Evolutionary conservation across 2,113 vertebrate species (phyloP).

Genomic region (Otolemur garnettii): DNA sequence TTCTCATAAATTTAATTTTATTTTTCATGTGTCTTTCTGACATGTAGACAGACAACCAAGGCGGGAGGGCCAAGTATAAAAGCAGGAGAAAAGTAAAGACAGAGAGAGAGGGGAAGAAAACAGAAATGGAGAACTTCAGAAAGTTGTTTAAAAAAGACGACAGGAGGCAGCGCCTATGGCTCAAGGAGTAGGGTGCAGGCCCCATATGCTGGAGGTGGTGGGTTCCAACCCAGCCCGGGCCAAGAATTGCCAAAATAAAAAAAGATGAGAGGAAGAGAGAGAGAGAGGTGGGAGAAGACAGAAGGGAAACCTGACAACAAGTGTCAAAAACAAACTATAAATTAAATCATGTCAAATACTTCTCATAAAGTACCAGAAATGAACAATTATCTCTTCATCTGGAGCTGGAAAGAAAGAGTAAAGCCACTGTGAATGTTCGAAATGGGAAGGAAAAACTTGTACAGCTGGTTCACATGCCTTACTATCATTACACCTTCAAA

Average conservation of each 20-base stretch:
- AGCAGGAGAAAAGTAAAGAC: too few species aligned
- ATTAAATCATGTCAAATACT: constrained; percentile 44
- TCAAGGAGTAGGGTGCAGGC: too few species aligned
- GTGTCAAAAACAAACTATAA: not conserved
- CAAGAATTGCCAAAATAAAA: not conserved
- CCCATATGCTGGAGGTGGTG: too few species aligned
- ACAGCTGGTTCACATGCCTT: constrained; percentile 10
- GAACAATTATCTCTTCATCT: not conserved
- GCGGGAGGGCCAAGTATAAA: not conserved
- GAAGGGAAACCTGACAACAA: constrained; percentile 40
- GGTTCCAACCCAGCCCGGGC: too few species aligned
- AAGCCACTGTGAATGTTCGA: not conserved
- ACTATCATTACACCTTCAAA: not conserved
- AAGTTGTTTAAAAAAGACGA: not conserved
- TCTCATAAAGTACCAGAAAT: constrained; percentile 12
- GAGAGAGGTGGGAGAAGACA: not conserved
- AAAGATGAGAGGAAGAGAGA: not conserved
- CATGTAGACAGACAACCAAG: not conserved
- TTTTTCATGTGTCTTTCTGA: constrained; percentile 36
- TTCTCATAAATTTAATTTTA: constrained; percentile 43
- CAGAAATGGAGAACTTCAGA: not conserved
- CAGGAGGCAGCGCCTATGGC: too few species aligned
- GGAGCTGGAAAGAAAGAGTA: not conserved
- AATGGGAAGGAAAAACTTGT: not conserved
- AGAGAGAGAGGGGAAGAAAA: not conserved